Conservation (phyloP, 2,888 invertebrate genomes). For the Neuroscelio doddi region DNA sequence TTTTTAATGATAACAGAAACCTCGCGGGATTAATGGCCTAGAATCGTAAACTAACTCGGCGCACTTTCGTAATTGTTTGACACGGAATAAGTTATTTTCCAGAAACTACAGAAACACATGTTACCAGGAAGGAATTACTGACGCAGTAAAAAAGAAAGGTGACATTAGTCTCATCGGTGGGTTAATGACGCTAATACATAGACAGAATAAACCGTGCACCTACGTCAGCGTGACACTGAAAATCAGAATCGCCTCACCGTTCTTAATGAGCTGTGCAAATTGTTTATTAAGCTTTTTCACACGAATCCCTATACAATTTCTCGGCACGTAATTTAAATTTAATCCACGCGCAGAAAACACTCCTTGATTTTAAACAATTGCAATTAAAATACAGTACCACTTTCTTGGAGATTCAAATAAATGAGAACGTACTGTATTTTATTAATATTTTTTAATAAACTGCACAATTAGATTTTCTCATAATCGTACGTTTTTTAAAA, state of each 20-base stretch:
- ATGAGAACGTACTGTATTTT: too few species aligned
- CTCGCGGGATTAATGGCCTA: slow-evolving; percentile 23
- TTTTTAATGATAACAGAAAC: slow-evolving; percentile 26
- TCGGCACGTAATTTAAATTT: too few species aligned
- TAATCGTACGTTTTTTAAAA: too few species aligned
- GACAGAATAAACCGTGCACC: slow-evolving; percentile 8
- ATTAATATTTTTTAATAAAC: too few species aligned
- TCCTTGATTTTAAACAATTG: too few species aligned
- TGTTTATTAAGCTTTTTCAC: neutral
- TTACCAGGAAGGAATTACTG: slow-evolving; percentile 26
- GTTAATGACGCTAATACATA: slow-evolving; percentile 14
- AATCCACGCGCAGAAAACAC: too few species aligned
- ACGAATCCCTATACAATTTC: too few species aligned
- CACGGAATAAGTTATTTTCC: slow-evolving; percentile 23
- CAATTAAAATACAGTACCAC: too few species aligned
- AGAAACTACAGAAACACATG: slow-evolving; percentile 26
- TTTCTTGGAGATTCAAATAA: too few species aligned
- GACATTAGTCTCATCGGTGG: slow-evolving; percentile 15
- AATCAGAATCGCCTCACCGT: slow-evolving; percentile 17
- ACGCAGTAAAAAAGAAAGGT: slow-evolving; percentile 17
- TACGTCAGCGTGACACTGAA: slow-evolving; percentile 12
- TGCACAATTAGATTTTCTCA: too few species aligned
- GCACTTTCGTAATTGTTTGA: slow-evolving; percentile 24
- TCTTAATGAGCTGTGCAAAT: neutral
- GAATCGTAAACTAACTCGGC: slow-evolving; percentile 5